Conservation (phyloP, 1,140 invertebrate species). For the Leptopilina boulardi region DNA sequence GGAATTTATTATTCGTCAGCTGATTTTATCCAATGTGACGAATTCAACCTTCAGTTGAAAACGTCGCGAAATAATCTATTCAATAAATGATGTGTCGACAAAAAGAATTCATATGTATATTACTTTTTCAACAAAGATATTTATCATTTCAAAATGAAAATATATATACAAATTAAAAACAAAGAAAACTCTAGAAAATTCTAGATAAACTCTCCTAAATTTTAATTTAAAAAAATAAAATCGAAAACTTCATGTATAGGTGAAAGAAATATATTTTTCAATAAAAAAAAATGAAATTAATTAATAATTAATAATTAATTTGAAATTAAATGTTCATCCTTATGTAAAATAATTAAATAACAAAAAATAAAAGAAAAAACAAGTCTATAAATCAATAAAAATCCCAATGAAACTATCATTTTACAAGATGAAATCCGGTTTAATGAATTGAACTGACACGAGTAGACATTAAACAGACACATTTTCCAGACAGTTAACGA, state of each 20-base stretch:
- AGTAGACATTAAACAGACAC: conserved; percentile 30
- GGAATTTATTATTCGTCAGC: background rate
- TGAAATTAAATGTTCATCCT: background rate
- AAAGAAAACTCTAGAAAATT: background rate
- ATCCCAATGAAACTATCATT: background rate
- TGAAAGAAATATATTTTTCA: too few species aligned
- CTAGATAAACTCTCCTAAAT: background rate
- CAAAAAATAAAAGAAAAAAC: background rate
- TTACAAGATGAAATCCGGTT: conserved; percentile 17
- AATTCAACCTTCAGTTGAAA: conserved; percentile 1
- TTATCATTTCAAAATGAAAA: background rate
- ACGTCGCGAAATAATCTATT: background rate
- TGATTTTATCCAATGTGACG: conserved; percentile 16
- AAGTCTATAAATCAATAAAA: conserved; percentile 8
- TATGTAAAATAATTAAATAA: too few species aligned
- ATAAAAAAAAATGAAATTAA: background rate
- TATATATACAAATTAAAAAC: background rate
- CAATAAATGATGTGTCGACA: conserved; percentile 3
- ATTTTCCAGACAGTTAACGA: conserved; percentile 35
- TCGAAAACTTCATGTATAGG: too few species aligned
- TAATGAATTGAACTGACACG: background rate
- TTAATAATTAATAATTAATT: background rate
- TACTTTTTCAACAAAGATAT: background rate
- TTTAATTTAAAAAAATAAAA: background rate
- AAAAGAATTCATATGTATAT: background rate